Evolutionary conservation across 1,140 invertebrate genomes (phyloP).

Genomic region (Panagrolaimus sp.): DNA sequence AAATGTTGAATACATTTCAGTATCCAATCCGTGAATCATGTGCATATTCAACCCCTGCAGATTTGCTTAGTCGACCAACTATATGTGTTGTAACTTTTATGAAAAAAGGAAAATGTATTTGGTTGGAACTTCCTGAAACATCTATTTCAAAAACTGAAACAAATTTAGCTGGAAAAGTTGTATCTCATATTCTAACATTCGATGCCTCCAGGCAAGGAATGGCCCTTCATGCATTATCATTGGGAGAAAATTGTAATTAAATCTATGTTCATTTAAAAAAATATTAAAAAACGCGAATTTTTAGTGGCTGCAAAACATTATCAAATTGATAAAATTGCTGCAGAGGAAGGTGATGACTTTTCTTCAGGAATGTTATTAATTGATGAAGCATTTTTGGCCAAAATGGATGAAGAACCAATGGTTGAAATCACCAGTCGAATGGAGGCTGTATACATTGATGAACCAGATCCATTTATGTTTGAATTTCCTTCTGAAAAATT

Average conservation of each 20-base stretch:
- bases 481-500: too few relatives aligned
- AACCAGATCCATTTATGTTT: not conserved
- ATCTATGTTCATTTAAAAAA: too few relatives aligned
- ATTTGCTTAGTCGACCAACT: conserved; percentile 3
- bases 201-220: not conserved
- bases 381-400: not conserved
- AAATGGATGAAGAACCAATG: not conserved
- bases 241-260: not conserved
- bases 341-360: too few relatives aligned
- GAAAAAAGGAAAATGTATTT: conserved; percentile 10
- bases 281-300: too few relatives aligned
- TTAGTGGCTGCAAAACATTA: too few relatives aligned
- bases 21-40: not conserved
- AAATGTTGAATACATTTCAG: not conserved
- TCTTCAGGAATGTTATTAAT: too few relatives aligned
- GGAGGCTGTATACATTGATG: not conserved
- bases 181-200: not conserved
- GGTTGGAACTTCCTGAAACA: not conserved
- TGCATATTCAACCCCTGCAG: not conserved
- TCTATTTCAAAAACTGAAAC: not conserved
- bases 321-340: too few relatives aligned
- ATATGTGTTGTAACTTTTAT: not conserved
- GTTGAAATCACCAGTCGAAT: not conserved
- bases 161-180: conserved; percentile 5
- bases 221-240: not conserved